These are phyloP conservation scores for Promerops cafer DNA, from an alignment of 2,113 vertebrate species.

Conservation along the genomic window DNA sequence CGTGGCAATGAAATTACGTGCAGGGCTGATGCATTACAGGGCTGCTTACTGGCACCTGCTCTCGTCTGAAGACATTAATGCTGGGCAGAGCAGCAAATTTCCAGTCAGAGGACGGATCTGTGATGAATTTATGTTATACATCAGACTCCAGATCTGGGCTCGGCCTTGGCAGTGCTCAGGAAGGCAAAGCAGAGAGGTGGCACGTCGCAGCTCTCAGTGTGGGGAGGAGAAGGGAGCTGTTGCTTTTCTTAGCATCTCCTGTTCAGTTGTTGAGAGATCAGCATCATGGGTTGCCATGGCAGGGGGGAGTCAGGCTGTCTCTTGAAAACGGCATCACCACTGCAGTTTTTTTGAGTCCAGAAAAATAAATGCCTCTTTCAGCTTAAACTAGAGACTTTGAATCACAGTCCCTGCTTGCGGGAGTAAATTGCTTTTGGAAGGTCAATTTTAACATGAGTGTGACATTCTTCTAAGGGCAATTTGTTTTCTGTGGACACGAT, in stretches of 20 bases:
- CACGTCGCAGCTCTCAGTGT: not conserved
- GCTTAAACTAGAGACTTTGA: constrained; percentile 21
- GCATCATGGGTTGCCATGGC: not conserved
- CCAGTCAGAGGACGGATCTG: not conserved
- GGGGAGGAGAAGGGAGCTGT: not conserved
- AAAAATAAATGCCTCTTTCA: constrained; percentile 34
- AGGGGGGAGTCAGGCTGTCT: not conserved
- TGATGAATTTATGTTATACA: not conserved
- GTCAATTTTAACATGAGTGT: constrained; percentile 42
- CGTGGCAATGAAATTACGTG: not conserved
- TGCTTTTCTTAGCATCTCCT: not conserved
- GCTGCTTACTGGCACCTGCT: constrained; percentile 13
- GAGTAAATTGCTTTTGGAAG: constrained; percentile 50
- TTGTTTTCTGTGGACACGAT: not conserved
- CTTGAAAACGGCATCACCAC: not conserved
- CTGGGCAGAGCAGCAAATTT: constrained; percentile 12
- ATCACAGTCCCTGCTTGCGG: not conserved
- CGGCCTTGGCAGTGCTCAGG: not conserved
- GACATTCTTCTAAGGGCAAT: not conserved
- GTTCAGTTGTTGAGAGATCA: not conserved
- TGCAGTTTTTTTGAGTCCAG: not conserved
- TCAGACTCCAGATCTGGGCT: not conserved
- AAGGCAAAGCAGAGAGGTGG: not conserved
- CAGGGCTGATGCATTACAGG: not conserved
- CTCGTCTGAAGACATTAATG: not conserved